Base-by-base conservation (phyloP, 1,140 invertebrate species). In the Drosophila leontia region DNA sequence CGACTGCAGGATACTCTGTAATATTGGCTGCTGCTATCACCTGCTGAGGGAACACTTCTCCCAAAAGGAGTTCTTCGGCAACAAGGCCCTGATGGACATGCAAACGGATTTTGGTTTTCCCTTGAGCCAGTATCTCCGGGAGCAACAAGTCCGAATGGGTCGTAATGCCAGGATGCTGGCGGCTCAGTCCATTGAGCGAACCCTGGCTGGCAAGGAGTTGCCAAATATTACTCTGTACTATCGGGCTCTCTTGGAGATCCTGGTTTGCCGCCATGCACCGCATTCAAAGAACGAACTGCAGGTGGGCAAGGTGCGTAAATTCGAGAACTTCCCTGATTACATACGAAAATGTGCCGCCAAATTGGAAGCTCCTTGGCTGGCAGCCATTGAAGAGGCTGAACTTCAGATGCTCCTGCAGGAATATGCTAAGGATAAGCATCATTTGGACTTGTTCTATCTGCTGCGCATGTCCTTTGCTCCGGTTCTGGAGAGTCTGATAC, bases 21-120 rank as follows among this genome's bases (percentile, higher is more conserved):
- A 97, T 81, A 96, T 99, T 39, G 96, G 97, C 1, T 99, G 98
- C 91, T 99, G 98, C 92, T 99, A 98, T 93, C 95, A 99, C 94
- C 94, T 98, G 78, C 92, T 98, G 74, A 94, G 95, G 62, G 96
- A 98, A 94, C 91, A 93, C 78, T 92, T 94, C 41, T 91, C 91
- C 0, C 15, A 32, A 3, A 75, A 87, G 17, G 91, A 92, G 39
- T 91, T 88, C 57, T 92, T 87, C 57, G 87, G 75, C 17, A 91
- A 91, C 45, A 81, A 84, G 64, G 69, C 63, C 7, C 32, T 91
- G n/a, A 72, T 78, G 75, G 77, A 83, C 4, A 29, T 62, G 53
- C 69, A 77, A 64, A 84, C 64, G 17, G 78, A 88, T 17, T 76
- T 72, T 44, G 95, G 95, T 13, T 97, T 97, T 92, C 96, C 96